phyloP scores from a whole-genome alignment of 2,797 vertebrate genomes.

The Rhinella marina region DNA sequence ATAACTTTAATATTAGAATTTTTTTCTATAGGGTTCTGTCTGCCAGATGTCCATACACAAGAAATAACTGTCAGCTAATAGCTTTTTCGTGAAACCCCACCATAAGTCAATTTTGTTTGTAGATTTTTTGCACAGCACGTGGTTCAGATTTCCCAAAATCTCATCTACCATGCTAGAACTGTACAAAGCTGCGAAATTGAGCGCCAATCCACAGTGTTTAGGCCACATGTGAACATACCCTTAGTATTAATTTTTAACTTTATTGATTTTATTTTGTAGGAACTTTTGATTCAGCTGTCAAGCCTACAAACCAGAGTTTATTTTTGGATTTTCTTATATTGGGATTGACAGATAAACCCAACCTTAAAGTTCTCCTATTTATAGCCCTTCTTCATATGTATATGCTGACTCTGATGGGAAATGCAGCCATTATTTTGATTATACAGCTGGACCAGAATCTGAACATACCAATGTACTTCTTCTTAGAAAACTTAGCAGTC shows the following conservation, averaged over 20 bases:
- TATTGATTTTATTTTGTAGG: background rate
- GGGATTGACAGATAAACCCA: constrained; percentile 62
- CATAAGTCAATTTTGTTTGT: too few relatives aligned
- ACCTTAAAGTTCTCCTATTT: constrained; percentile 62
- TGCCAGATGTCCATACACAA: too few relatives aligned
- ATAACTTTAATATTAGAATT: too few relatives aligned
- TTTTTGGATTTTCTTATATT: constrained; percentile 65
- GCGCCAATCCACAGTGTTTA: too few relatives aligned
- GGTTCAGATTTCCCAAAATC: too few relatives aligned
- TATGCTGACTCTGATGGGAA: constrained; percentile 64
- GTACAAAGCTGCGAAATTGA: too few relatives aligned
- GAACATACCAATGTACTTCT: constrained; percentile 66
- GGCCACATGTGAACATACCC: too few relatives aligned
- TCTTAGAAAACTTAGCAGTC: constrained; percentile 65
- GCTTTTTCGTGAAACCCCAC: too few relatives aligned
- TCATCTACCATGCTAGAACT: too few relatives aligned
- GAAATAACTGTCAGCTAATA: too few relatives aligned
- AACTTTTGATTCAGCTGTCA: background rate
- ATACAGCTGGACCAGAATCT: constrained; percentile 50
- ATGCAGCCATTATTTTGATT: constrained; percentile 64
- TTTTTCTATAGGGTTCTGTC: too few relatives aligned
- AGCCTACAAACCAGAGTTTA: constrained; percentile 61
- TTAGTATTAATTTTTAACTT: background rate
- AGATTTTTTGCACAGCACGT: too few relatives aligned
- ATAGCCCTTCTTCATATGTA: constrained; percentile 63